phyloP scores from a whole-genome alignment of 2,113 vertebrate species.

The Formicarius rufipectus region DNA sequence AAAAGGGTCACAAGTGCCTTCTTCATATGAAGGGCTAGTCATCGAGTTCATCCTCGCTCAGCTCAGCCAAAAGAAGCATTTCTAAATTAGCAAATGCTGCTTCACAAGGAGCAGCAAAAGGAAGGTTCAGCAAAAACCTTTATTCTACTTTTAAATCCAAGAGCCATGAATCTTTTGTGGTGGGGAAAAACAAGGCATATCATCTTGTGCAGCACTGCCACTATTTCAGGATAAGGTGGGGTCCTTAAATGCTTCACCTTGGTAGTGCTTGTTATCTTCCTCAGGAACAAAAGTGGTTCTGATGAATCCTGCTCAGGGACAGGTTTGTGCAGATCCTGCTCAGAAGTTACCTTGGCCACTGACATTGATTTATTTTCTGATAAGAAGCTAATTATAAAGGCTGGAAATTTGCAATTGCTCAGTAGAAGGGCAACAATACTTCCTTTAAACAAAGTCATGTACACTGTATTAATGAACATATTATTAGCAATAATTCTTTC shows the following conservation, averaged over 20 bases:
- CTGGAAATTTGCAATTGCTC: not conserved
- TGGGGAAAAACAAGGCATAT: accelerated
- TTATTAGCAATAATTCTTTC: not conserved
- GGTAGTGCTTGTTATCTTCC: not conserved
- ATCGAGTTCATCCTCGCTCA: not conserved
- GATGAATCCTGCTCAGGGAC: not conserved
- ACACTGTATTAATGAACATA: not conserved
- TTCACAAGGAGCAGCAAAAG: not conserved
- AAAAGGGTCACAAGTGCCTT: not conserved
- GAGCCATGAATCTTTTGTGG: not conserved
- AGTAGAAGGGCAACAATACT: not conserved
- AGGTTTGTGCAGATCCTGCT: not conserved
- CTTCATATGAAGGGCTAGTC: not conserved
- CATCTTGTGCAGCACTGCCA: not conserved
- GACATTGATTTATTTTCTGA: constrained; percentile 2
- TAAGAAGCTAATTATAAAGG: constrained; percentile 1
- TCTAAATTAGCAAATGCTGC: not conserved
- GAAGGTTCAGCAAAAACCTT: not conserved
- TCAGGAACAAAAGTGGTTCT: not conserved
- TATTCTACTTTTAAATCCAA: not conserved
- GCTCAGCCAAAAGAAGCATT: not conserved
- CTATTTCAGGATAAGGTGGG: not conserved
- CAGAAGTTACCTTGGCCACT: not conserved
- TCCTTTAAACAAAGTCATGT: not conserved
- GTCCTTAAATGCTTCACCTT: not conserved